Percentiles rank a stretch among this genome's conserved stretches.
Evolutionary conservation across 64 coral and sea anemone genomes (phyloP).

Genomic region (Hydrozoanthus tunicans): DNA sequence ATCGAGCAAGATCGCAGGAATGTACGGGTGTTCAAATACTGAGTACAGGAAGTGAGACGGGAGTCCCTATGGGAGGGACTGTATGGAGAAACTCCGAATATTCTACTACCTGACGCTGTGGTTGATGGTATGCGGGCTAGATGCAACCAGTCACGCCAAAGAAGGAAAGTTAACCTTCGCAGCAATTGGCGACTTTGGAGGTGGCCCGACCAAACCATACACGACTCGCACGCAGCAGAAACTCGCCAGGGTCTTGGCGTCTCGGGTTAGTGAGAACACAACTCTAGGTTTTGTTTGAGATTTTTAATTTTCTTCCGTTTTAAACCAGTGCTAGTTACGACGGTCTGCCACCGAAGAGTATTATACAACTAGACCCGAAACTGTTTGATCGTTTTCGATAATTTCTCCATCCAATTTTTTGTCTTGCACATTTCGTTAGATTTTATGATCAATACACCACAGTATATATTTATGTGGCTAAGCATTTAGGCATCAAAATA

Average conservation of each 20-base stretch:
- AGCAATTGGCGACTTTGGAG: conserved; percentile 84
- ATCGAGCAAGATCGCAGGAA: neutral
- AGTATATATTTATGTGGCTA: neutral
- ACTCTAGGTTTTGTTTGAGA: neutral
- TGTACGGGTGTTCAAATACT: conserved; percentile 25
- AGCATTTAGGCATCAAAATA: neutral
- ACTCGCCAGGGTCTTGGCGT: conserved; percentile 73
- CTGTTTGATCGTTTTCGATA: no score
- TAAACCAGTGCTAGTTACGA: neutral
- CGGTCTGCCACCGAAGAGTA: neutral
- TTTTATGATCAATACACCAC: neutral
- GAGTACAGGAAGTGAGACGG: neutral
- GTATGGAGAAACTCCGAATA: conserved; percentile 67
- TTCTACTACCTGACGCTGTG: conserved; percentile 51
- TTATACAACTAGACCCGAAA: neutral
- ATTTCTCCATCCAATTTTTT: neutral
- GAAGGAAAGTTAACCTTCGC: conserved; percentile 64
- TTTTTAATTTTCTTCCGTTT: neutral
- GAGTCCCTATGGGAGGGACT: conserved; percentile 63
- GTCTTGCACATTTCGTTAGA: neutral
- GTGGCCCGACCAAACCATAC: conserved; percentile 53
- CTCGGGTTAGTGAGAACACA: conserved; percentile 39
- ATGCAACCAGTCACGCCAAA: neutral
- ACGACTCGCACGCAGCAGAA: conserved; percentile 65
- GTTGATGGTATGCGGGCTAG: conserved; percentile 34